Evolutionary conservation across 2,797 vertebrate species (phyloP).

Genomic region (Ctenosaura bakeri): DNA sequence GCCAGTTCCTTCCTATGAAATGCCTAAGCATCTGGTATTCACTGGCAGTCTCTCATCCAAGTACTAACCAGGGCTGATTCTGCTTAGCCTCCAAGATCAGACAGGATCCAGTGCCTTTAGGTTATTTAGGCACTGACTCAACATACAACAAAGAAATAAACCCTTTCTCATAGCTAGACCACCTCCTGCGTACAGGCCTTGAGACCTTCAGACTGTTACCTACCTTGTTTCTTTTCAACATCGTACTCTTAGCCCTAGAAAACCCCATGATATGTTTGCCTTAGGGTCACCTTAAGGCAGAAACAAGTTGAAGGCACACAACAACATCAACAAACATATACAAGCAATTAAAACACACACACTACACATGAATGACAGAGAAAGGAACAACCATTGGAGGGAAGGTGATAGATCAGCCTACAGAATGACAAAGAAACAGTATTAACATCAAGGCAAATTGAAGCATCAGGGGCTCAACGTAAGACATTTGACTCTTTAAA

Average conservation of each 20-base stretch:
- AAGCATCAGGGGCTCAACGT: background rate
- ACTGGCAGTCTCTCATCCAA: too few relatives aligned
- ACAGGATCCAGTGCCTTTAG: too few relatives aligned
- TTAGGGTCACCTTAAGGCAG: too few relatives aligned
- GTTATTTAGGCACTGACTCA: too few relatives aligned
- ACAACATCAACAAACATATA: background rate
- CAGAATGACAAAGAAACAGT: background rate
- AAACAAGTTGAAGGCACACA: too few relatives aligned
- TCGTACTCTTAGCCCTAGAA: too few relatives aligned
- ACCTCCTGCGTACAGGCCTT: background rate
- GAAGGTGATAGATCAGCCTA: background rate
- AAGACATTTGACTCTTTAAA: conserved; percentile 11
- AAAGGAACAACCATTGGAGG: background rate
- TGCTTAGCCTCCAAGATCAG: too few relatives aligned
- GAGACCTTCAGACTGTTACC: background rate
- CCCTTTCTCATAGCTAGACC: background rate
- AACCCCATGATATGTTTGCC: too few relatives aligned
- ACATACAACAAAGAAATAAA: background rate
- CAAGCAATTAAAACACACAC: background rate
- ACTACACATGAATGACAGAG: background rate
- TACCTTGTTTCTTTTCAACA: background rate
- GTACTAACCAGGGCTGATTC: too few relatives aligned
- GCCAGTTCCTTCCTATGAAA: too few relatives aligned
- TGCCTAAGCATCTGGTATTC: too few relatives aligned
- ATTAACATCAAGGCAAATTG: background rate